Percentiles rank a stretch among this genome's conserved stretches.
Evolutionary conservation across 2,113 vertebrate genomes (phyloP).

Genomic region (Garra rufa): DNA sequence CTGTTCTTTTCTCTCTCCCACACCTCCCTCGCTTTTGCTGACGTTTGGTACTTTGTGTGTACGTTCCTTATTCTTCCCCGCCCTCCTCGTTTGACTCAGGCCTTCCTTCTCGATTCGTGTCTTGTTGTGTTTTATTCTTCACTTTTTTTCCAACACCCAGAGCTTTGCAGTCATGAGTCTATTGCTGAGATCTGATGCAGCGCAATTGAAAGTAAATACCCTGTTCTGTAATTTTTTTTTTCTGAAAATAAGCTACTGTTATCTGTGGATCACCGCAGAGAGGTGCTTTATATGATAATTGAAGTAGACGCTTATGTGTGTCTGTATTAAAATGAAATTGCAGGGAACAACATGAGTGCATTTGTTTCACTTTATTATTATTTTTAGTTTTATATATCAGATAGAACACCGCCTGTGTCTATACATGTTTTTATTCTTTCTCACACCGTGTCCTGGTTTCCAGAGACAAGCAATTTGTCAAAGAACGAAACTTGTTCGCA

Average conservation of each 20-base stretch:
- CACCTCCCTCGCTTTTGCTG: conserved; percentile 43
- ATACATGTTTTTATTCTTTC: neutral
- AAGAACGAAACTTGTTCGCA: neutral
- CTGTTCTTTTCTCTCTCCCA: conserved; percentile 20
- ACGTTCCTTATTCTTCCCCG: conserved; percentile 2
- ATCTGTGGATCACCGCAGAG: conserved; percentile 37
- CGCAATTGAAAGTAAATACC: conserved; percentile 41
- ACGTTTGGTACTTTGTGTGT: conserved; percentile 27
- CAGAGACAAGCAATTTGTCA: neutral
- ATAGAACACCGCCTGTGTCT: neutral
- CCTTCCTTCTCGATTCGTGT: conserved; percentile 22
- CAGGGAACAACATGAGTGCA: conserved; percentile 3
- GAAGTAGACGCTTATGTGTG: conserved; percentile 27
- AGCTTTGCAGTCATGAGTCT: conserved; percentile 29
- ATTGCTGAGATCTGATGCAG: neutral
- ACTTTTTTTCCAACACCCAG: neutral
- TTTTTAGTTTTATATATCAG: neutral
- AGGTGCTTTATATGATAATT: conserved; percentile 43
- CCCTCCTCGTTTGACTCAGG: neutral
- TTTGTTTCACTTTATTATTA: neutral
- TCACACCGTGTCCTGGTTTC: neutral
- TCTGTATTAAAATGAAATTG: conserved; percentile 25
- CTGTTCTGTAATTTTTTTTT: conserved; percentile 22
- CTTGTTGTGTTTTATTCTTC: neutral
- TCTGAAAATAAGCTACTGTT: conserved; percentile 41